Base-by-base conservation (phyloP, 2,888 invertebrate species). In the Gasteruption jaculator region DNA sequence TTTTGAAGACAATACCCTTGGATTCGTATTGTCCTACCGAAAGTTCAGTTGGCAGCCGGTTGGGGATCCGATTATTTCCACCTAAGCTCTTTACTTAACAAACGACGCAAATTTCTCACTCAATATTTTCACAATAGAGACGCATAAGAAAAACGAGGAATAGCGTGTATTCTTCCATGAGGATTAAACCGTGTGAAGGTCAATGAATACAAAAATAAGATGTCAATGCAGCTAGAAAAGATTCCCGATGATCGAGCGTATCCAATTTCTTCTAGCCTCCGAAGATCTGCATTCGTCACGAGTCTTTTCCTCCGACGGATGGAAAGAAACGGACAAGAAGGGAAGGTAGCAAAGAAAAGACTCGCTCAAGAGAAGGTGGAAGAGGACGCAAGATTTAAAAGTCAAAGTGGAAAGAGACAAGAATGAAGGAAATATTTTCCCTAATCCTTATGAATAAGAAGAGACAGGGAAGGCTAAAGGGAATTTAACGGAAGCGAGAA, bases 231-330 rank as follows among this genome's bases (percentile, higher is more conserved):
- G 22, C 15, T 30, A 12, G 14, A 12, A 4, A 34, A 22, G 38
- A 7, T 12, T 30, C 27, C 24, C 31, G 55, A 60, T 63, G 57
- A 65, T 62, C 60, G 53, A 54, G 48, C 59, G 56, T 47, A 50
- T 58, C 62, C 42, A 62, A 63, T 61, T 53, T 50, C 41, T n/a
- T 36, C 43, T n/a, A 46, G 27, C 27, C 22, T 35, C 38, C 35
- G 44, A 54, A n/a, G 51, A 50, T 57, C 50, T 42, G 42, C 49
- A 66, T 65, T 66, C 60, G 66, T 66, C 61, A 65, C 64, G 56
- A 55, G 49, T 52, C 49, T 57, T 52, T 57, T 52, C 48, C 47
- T 26, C 41, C 8, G 43, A 43, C 32, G 47, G 14, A 20, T 30
- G 27, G 25, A 30, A 33, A 37, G 20, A 29, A 22, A 14, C 25